Conservation (phyloP, 2,888 invertebrate species). For the Sinopyrophorus schimmeli region DNA sequence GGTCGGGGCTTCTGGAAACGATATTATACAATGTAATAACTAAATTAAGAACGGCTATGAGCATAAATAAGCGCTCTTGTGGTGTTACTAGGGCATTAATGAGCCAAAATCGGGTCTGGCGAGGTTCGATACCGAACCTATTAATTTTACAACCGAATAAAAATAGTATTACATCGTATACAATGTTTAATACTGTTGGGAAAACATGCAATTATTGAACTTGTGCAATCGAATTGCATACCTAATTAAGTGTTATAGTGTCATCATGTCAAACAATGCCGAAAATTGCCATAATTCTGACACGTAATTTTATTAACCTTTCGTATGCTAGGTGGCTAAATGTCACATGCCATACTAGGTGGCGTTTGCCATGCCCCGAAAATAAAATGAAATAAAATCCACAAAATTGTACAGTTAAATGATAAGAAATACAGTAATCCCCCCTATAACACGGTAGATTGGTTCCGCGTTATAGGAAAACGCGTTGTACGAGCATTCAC, state of each 20-base stretch:
- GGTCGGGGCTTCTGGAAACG: constrained; percentile 37
- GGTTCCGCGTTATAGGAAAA: no score
- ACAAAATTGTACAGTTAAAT: no score
- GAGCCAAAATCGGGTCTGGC: constrained; percentile 42
- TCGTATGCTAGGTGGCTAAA: no score
- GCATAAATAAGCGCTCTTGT: constrained; percentile 42
- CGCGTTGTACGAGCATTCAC: no score
- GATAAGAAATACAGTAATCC: no score
- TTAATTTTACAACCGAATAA: constrained; percentile 44
- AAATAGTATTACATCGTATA: constrained; percentile 41
- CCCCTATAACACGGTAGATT: no score
- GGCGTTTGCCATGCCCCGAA: no score
- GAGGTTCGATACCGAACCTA: constrained; percentile 42
- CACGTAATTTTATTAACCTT: no score
- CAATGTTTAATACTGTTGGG: constrained; percentile 30
- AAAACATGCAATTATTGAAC: constrained; percentile 29
- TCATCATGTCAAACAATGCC: constrained; percentile 27
- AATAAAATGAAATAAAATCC: no score
- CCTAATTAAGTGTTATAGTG: constrained; percentile 31
- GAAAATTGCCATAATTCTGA: constrained; percentile 26
- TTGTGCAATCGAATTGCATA: constrained; percentile 27
- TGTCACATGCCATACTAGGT: no score
- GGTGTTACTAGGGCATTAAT: constrained; percentile 38
- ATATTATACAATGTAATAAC: constrained; percentile 41
- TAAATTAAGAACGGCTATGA: constrained; percentile 42